Evolutionary conservation across 2,113 vertebrate species (phyloP).

Genomic region (Gyps fulvus): DNA sequence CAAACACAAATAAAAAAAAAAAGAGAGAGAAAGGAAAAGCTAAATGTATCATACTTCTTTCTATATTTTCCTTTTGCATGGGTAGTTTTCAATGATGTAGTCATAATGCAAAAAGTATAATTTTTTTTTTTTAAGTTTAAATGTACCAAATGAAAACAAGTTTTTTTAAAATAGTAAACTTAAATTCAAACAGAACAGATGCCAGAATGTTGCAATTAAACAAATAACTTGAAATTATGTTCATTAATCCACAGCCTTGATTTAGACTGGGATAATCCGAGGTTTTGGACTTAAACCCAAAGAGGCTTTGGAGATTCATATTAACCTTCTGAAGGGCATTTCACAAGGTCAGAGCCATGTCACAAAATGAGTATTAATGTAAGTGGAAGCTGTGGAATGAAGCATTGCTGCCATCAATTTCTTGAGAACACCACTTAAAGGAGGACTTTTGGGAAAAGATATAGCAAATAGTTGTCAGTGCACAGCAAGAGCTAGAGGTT

Average conservation of each 20-base stretch:
- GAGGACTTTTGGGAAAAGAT: neutral
- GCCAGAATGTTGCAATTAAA: conserved; percentile 50
- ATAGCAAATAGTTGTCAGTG: neutral
- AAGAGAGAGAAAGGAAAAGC: rapidly evolving
- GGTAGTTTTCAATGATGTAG: neutral
- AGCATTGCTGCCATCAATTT: neutral
- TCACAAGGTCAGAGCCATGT: neutral
- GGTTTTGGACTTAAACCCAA: conserved; percentile 61
- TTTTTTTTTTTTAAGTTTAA: neutral
- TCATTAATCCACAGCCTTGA: conserved; percentile 60
- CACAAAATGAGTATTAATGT: conserved; percentile 10
- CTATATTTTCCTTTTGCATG: neutral
- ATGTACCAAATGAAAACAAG: neutral
- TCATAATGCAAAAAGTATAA: neutral
- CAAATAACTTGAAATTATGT: conserved; percentile 51
- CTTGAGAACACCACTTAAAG: neutral
- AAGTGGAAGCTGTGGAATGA: neutral
- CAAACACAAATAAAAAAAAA: neutral
- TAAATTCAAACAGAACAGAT: conserved; percentile 18
- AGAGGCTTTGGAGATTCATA: conserved; percentile 51
- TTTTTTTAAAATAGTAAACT: neutral
- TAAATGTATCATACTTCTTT: neutral
- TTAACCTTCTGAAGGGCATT: conserved; percentile 63
- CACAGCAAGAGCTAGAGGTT: neutral
- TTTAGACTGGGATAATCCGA: conserved; percentile 57